phyloP scores from a whole-genome alignment of 2,113 vertebrate species.

The Barbus barbus region DNA sequence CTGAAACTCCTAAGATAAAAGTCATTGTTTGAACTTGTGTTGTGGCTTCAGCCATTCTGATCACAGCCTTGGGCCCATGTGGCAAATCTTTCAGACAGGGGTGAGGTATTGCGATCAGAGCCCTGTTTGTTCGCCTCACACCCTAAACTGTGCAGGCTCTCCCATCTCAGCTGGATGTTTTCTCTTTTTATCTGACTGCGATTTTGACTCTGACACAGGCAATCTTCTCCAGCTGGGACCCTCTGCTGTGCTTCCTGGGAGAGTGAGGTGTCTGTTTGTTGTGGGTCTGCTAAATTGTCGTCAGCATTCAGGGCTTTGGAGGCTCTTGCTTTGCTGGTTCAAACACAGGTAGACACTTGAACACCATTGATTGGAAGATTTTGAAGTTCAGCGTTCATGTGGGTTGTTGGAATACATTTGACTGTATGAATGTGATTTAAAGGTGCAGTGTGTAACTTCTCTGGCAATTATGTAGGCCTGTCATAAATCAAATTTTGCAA shows the following conservation, averaged over 20 bases:
- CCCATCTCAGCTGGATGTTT: slow-evolving; percentile 51
- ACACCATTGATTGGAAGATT: slow-evolving; percentile 4
- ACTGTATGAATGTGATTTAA: neutral
- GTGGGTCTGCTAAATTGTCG: slow-evolving; percentile 11
- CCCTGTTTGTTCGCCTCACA: slow-evolving; percentile 23
- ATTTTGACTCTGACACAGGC: slow-evolving; percentile 52
- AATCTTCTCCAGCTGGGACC: slow-evolving; percentile 53
- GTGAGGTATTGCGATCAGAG: slow-evolving; percentile 2
- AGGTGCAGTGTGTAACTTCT: neutral
- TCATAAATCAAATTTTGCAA: neutral
- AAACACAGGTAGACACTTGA: neutral
- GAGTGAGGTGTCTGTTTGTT: slow-evolving; percentile 40
- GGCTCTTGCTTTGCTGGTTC: neutral
- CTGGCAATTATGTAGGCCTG: neutral
- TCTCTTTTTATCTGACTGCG: slow-evolving; percentile 37
- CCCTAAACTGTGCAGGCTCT: slow-evolving; percentile 53
- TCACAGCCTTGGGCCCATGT: slow-evolving; percentile 11
- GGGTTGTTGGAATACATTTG: neutral
- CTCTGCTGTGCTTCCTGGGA: slow-evolving; percentile 41
- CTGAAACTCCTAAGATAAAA: neutral
- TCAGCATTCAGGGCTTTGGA: slow-evolving; percentile 35
- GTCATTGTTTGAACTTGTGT: neutral
- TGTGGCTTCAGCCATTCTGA: slow-evolving; percentile 8
- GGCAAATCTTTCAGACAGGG: slow-evolving; percentile 9
- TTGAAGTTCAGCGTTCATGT: neutral